These are phyloP conservation scores for Drosophila miranda DNA, from an alignment of 1,140 invertebrate species.

Conservation along the genomic window DNA sequence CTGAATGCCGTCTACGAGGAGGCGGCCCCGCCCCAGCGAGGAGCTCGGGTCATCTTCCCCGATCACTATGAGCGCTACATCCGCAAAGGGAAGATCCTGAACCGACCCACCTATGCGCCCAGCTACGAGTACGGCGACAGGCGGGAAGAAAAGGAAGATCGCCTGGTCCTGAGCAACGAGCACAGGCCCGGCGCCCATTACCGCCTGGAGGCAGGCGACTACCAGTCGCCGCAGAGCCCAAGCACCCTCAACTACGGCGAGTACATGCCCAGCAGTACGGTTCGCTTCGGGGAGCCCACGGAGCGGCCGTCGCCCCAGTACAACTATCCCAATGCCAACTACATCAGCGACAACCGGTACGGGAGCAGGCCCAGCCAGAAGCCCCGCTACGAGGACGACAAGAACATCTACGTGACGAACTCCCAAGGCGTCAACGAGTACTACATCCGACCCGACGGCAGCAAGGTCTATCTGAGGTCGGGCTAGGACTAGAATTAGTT, in stretches of 20 bases:
- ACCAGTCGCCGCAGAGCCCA: no score
- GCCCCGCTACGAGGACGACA: conserved; percentile 59
- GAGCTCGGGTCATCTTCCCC: conserved; percentile 63
- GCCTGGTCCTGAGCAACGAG: conserved; percentile 59
- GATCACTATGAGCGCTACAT: conserved; percentile 70
- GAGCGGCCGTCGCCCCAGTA: conserved; percentile 28
- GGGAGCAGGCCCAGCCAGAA: conserved; percentile 58
- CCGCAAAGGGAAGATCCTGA: conserved; percentile 67
- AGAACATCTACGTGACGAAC: conserved; percentile 81
- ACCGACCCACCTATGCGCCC: conserved; percentile 67
- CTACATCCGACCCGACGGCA: conserved; percentile 72
- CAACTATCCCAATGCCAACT: conserved; percentile 67
- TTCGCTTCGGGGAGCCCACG: conserved; percentile 37
- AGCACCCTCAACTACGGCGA: conserved; percentile 54
- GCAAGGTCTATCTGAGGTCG: conserved; percentile 68
- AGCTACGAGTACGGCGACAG: conserved; percentile 55
- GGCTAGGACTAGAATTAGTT: conserved; percentile 13
- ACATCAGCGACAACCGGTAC: conserved; percentile 68
- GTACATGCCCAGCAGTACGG: conserved; percentile 48
- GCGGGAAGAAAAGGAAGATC: conserved; percentile 49
- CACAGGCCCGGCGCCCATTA: conserved; percentile 47
- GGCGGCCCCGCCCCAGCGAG: conserved; percentile 64
- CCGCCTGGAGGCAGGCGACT: conserved; percentile 42
- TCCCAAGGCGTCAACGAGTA: conserved; percentile 75
- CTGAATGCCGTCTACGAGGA: conserved; percentile 60